These are phyloP conservation scores for Drosophila pachea DNA, from an alignment of 1,140 invertebrate genomes.

Conservation along the genomic window DNA sequence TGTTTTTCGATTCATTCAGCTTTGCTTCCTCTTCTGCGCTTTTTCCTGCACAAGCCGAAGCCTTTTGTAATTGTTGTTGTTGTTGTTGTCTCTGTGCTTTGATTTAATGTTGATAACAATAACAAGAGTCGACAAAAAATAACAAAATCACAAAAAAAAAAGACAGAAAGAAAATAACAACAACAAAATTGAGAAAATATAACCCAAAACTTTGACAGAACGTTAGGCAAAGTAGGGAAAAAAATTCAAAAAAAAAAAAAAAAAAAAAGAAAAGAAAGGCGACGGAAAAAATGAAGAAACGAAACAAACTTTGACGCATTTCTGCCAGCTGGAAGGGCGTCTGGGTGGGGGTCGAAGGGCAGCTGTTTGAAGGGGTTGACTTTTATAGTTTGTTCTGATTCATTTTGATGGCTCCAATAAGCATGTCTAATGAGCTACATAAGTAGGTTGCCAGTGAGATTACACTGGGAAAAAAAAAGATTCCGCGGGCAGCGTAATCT, in stretches of 20 bases:
- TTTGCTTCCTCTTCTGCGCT: background rate
- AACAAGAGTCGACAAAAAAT: constrained; percentile 52
- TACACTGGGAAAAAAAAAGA: constrained; percentile 2
- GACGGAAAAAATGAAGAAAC: constrained; percentile 17
- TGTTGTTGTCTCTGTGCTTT: constrained; percentile 75
- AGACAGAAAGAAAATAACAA: too few relatives aligned
- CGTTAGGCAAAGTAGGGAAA: constrained; percentile 28
- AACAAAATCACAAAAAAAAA: too few relatives aligned
- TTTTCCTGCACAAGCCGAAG: constrained; percentile 43
- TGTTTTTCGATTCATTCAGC: constrained; percentile 42
- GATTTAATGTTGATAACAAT: constrained; percentile 78
- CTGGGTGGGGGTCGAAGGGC: background rate
- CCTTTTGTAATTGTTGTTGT: constrained; percentile 73
- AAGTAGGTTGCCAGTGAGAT: constrained; percentile 59
- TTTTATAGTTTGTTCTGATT: constrained; percentile 78
- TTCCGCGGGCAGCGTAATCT: too few relatives aligned
- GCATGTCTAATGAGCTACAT: constrained; percentile 69
- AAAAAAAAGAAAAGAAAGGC: background rate
- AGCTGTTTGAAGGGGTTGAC: constrained; percentile 26
- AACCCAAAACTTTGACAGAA: constrained; percentile 63
- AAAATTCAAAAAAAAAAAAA: background rate
- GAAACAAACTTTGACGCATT: constrained; percentile 55
- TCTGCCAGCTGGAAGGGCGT: constrained; percentile 28
- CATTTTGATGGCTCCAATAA: constrained; percentile 77
- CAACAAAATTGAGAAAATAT: constrained; percentile 36